phyloP scores from a whole-genome alignment of 64 coral and sea anemone species.

The Pocillopora damicornis region DNA sequence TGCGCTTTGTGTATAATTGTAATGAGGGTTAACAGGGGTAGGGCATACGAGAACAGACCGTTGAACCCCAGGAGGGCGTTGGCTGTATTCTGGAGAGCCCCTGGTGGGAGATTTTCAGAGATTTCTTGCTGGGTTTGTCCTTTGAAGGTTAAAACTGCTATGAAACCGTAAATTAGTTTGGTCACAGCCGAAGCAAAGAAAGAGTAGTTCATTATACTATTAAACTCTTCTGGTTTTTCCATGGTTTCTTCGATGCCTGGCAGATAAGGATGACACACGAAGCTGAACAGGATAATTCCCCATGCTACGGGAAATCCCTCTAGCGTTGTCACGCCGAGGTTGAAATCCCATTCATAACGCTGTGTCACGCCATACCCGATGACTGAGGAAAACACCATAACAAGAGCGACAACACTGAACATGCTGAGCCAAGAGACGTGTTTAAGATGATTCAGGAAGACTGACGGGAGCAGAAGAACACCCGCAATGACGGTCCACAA shows the following conservation, averaged over 20 bases:
- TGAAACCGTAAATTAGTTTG: conserved; percentile 63
- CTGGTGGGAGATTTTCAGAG: conserved; percentile 77
- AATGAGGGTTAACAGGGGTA: conserved; percentile 69
- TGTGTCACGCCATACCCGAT: conserved; percentile 85
- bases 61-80: conserved; percentile 72
- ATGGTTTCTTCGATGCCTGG: conserved; percentile 94
- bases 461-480: conserved; percentile 71
- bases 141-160: conserved; percentile 73
- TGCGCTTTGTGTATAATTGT: conserved; percentile 62
- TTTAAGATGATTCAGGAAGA: conserved; percentile 89
- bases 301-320: conserved; percentile 90
- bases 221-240: conserved; percentile 61
- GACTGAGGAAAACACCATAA: conserved; percentile 73
- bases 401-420: conserved; percentile 90
- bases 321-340: conserved; percentile 74
- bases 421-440: conserved; percentile 95
- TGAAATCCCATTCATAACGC: conserved; percentile 72
- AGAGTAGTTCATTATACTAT: conserved; percentile 75
- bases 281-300: conserved; percentile 98
- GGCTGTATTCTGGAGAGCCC: conserved; percentile 61
- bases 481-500: conserved; percentile 87
- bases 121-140: conserved; percentile 67
- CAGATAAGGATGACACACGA: conserved; percentile 94
- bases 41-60: conserved; percentile 71
- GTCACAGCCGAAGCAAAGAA: conserved; percentile 48